Base-by-base conservation (phyloP, 2,888 invertebrate genomes). In the Synanthedon tipuliformis region DNA sequence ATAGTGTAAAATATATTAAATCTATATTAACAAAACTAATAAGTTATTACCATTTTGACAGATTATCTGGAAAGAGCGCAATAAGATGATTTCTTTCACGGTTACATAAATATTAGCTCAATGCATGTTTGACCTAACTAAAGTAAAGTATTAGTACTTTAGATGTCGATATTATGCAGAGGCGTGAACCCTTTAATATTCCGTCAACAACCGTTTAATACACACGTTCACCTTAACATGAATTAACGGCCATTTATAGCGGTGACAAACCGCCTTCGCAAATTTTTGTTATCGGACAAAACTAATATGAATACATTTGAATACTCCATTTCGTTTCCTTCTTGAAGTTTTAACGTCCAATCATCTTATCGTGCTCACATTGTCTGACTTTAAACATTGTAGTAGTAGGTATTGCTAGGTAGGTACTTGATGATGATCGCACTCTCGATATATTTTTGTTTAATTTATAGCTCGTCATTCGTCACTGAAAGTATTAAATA, bases 171-270 rank as follows among this genome's bases (percentile, higher is more conserved):
- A 34, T 34, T 52, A 54, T 58, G 75, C 73, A 71, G 71, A 75
- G 77, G 77, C 75, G 78, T 73, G 58, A 54, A 64, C 59, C 64
- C 59, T 66, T 64, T 65, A 68, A 65, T 68, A 71, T 71, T 67
- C 64, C 55, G 59, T 59, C 61, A 50, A 52, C 54, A 60, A 58
- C 59, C 63, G 61, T 63, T 72, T 66, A 65, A 64, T 64, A 64
- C 65, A 76, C 75, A 70, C 64, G 75, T 72, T 76, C 68, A 74
- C 77, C 78, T 80, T 78, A 78, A 71, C 77, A 76, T 70, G 65
- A 75, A 73, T 62, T 59, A 69, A 66, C 66, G 63, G 58, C 66
- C 69, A 64, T 73, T 66, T 73, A 71, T 64, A 69, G 67, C 55
- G 53, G 64, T 61, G 66, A 71, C 69, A 68, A 64, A 61, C 60